Conservation (phyloP, 2,113 vertebrate species). For the Rhagologus leucostigma region DNA sequence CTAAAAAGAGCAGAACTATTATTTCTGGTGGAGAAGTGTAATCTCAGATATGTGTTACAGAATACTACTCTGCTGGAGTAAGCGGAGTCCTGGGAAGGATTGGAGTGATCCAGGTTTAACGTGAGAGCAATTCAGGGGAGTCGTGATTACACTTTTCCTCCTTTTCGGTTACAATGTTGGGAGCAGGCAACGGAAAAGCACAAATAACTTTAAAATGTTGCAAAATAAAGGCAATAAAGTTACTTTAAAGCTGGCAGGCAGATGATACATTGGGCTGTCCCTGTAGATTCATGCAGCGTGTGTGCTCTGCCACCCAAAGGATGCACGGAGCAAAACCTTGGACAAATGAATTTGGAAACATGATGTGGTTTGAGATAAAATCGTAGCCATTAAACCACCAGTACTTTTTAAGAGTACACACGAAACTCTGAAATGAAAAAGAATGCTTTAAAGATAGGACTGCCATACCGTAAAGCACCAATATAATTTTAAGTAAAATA, state of each 20-base stretch:
- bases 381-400: not conserved
- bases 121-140: accelerated
- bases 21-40: not conserved
- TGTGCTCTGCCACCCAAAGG: slow-evolving; percentile 70
- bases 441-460: not conserved
- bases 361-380: not conserved
- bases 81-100: not conserved
- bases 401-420: not conserved
- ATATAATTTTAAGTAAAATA: not conserved
- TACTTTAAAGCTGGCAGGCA: not conserved
- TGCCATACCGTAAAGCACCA: too few species aligned
- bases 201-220: not conserved
- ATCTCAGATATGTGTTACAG: not conserved
- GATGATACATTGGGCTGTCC: not conserved
- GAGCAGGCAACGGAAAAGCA: not conserved
- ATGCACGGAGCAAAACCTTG: not conserved
- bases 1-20: not conserved
- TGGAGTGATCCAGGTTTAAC: accelerated
- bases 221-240: not conserved
- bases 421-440: not conserved
- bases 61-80: not conserved
- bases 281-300: not conserved
- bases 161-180: not conserved
- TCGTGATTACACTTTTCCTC: not conserved
- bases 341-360: not conserved